A percentile compares a stretch with the other conserved stretches of the same genome.
phyloP scores from a whole-genome alignment of 2,113 vertebrate species.

The Erythrolamprus reginae region DNA sequence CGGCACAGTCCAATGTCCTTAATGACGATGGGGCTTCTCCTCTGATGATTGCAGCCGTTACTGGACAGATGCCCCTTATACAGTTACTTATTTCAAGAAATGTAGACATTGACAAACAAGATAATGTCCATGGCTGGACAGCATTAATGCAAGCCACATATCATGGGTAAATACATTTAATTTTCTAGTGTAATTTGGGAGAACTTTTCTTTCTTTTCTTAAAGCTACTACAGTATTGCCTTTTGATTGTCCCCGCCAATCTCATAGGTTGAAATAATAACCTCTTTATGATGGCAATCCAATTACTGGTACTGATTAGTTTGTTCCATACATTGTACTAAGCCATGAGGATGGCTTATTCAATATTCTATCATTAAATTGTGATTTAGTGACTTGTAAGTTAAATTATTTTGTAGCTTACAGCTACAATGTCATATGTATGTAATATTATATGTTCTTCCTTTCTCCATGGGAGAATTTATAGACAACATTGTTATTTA shows the following conservation, averaged over 20 bases:
- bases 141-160: constrained; percentile 98
- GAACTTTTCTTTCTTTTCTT: background rate
- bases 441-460: background rate
- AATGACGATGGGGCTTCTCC: constrained; percentile 91
- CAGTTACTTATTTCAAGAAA: constrained; percentile 90
- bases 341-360: background rate
- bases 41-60: constrained; percentile 93
- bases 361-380: background rate
- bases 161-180: constrained; percentile 77
- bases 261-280: background rate
- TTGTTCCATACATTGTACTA: background rate
- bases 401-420: background rate
- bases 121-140: constrained; percentile 91
- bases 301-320: background rate
- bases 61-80: constrained; percentile 86
- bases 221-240: background rate
- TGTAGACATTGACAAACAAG: constrained; percentile 87
- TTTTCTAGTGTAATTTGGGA: background rate
- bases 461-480: background rate
- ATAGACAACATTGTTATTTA: background rate
- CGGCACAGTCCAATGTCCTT: constrained; percentile 83
- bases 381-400: background rate
- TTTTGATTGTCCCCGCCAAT: background rate
- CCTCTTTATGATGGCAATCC: background rate
- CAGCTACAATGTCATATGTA: background rate